A percentile compares a stretch with the other conserved stretches of the same genome.
phyloP scores from a whole-genome alignment of 2,797 vertebrate genomes.

The Ctenochaetus hawaiiensis region DNA sequence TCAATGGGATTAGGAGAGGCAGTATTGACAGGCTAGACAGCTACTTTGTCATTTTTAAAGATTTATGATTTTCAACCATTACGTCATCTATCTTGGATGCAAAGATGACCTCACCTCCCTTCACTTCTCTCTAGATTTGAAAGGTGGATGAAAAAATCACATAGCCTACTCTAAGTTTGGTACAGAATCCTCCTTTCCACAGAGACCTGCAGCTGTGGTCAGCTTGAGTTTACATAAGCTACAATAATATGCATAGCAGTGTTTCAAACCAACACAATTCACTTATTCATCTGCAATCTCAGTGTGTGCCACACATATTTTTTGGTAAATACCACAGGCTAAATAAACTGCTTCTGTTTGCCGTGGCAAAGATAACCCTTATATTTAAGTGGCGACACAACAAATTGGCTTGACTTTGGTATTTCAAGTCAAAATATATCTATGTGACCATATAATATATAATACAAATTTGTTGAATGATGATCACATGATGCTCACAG shows the following conservation, averaged over 20 bases:
- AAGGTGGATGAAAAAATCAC: background rate
- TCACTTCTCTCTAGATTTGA: background rate
- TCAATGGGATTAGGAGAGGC: background rate
- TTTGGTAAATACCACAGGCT: too few species aligned
- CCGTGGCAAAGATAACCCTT: too few species aligned
- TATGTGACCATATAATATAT: too few species aligned
- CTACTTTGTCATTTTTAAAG: background rate
- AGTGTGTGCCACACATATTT: too few species aligned
- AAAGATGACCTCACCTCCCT: background rate
- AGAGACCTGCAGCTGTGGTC: constrained; percentile 1
- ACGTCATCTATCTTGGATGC: background rate
- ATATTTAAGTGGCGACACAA: background rate
- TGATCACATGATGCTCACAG: background rate
- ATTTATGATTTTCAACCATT: background rate
- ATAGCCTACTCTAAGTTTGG: background rate
- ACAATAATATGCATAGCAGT: background rate
- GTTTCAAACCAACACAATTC: background rate
- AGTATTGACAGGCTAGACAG: background rate
- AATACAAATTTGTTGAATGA: background rate
- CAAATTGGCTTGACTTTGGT: background rate
- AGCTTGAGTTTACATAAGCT: background rate
- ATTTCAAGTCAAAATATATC: background rate
- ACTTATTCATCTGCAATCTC: background rate
- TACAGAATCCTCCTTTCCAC: background rate
- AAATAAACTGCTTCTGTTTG: too few species aligned